Base-by-base conservation (phyloP, 2,797 vertebrate species). In the Coendou prehensilis region DNA sequence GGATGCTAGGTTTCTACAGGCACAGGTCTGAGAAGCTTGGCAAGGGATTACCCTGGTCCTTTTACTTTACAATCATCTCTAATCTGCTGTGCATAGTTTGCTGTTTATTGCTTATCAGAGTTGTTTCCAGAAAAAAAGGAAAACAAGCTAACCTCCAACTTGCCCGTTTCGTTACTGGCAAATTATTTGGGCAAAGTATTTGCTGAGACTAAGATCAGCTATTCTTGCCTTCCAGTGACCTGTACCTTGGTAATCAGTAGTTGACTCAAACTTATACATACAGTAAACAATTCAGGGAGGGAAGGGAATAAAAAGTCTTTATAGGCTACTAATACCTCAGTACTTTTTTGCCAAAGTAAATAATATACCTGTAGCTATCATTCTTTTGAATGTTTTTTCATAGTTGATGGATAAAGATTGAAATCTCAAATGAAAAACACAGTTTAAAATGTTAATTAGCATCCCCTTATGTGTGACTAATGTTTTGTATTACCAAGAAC, bases 321-420 rank as follows among this genome's bases (percentile, higher is more conserved):
- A 2, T 5, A n/a, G 47, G 50, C 18, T n/a, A 67, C 28, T 28
- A 52, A 37, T 23, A 9, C 6, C 18, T 97, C 28, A 37, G 23
- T 73, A 50, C 26, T 28, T 33, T 88, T 96, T 96, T 87, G 71
- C 67, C 41, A 50, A 18, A 1, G 33, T 76, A 75, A 87, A 78
- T 63, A 75, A 84, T 10, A n/a, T 37, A 92, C 54, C 41, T 47
- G 15, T 41, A 33, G 33, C 54, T 28, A 33, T 67, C 30, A 54
- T 83, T 59, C n/a, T 86, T 89, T 94, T 91, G 69, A 79, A 33
- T 81, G 57, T 69, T 28, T 85, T 90, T 92, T n/a, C 41, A 73
- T 76, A 88, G 33, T n/a, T 80, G 15, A 82, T 86, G 73, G 52
- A 67, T 41, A 93, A 41, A 91, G 63, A 95, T 83, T 90, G 26